A percentile compares a stretch with the other conserved stretches of the same genome.
Evolutionary conservation across 2,113 vertebrate species (phyloP).

Genomic region (Noctilio leporinus): DNA sequence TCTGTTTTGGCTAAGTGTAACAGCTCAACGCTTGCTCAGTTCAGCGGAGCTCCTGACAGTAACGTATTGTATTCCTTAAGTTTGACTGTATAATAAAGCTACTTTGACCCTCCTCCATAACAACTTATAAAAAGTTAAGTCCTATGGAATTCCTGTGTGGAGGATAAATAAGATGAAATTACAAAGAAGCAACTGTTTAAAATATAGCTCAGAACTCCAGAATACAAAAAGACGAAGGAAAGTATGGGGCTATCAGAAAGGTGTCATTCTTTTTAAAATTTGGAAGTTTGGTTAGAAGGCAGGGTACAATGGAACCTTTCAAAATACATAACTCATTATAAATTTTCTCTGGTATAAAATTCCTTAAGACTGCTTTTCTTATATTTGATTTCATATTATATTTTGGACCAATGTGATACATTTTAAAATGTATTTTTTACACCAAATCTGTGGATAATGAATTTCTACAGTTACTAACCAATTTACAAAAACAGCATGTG

Average conservation of each 20-base stretch:
- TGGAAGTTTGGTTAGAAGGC: background rate
- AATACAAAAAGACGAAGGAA: background rate
- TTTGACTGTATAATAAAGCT: background rate
- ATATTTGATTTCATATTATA: slow-evolving; percentile 12
- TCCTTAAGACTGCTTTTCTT: background rate
- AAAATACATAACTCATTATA: background rate
- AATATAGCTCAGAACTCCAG: background rate
- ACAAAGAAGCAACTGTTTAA: background rate
- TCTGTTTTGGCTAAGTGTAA: background rate
- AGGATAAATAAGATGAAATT: background rate
- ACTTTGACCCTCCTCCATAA: background rate
- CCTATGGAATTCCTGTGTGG: background rate
- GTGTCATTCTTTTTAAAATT: background rate
- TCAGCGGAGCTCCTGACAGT: background rate
- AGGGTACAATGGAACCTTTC: background rate
- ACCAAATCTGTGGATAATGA: background rate
- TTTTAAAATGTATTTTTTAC: background rate
- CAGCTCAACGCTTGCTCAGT: background rate
- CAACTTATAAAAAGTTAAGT: background rate
- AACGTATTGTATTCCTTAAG: background rate
- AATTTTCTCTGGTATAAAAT: background rate
- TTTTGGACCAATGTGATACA: background rate
- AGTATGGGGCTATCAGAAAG: background rate
- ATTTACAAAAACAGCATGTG: background rate
- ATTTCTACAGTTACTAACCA: background rate